These are phyloP conservation scores for Danaus melanippus DNA, from an alignment of 1,140 invertebrate genomes.

Conservation along the genomic window DNA sequence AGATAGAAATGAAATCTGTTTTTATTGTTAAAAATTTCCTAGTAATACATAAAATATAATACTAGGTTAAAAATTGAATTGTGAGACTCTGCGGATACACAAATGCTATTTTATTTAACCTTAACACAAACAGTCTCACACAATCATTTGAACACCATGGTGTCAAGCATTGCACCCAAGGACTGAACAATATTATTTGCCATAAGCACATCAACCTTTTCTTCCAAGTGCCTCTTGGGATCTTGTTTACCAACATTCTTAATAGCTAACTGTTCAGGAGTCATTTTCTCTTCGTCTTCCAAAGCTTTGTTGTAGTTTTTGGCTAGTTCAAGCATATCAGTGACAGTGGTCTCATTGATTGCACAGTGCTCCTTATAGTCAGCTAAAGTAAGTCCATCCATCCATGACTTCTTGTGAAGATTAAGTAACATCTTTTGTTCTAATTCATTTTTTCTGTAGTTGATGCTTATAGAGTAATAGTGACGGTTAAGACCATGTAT, in stretches of 20 bases:
- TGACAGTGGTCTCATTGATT: constrained; percentile 92
- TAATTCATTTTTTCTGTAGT: constrained; percentile 98
- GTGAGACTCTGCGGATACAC: constrained; percentile 37
- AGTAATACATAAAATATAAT: constrained; percentile 42
- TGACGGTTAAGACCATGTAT: constrained; percentile 99
- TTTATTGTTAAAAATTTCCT: constrained; percentile 41
- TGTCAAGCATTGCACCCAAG: constrained; percentile 98
- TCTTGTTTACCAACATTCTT: constrained; percentile 99
- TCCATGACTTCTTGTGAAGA: constrained; percentile 99
- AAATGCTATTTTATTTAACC: constrained; percentile 34
- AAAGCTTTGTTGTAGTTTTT: constrained; percentile 99
- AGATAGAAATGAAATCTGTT: constrained; percentile 39
- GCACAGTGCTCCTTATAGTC: constrained; percentile 97
- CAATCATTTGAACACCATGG: constrained; percentile 88
- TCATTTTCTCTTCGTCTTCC: constrained; percentile 99
- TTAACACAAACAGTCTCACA: constrained; percentile 23
- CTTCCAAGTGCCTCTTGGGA: constrained; percentile 99
- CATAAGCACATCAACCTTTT: constrained; percentile 98
- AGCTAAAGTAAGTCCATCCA: constrained; percentile 95
- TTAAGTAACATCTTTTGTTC: constrained; percentile 99
- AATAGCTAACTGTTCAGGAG: constrained; percentile 98
- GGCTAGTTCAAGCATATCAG: constrained; percentile 97
- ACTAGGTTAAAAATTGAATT: constrained; percentile 25
- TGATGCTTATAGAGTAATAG: constrained; percentile 99
- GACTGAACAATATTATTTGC: constrained; percentile 99